Conservation (phyloP, 2,113 vertebrate genomes). For the Pantherophis guttatus region DNA sequence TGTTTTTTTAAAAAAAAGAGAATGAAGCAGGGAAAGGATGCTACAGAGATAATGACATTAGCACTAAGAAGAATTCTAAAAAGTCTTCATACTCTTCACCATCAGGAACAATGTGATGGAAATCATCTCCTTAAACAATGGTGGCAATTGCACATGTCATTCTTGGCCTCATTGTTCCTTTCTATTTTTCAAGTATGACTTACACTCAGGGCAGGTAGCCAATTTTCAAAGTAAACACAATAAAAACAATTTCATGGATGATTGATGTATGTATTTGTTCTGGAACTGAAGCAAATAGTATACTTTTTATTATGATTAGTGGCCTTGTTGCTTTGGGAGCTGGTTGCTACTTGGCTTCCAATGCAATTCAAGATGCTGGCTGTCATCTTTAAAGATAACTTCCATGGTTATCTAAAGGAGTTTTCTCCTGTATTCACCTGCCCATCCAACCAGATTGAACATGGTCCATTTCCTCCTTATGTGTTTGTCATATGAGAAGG, state of each 20-base stretch:
- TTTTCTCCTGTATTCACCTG: no score
- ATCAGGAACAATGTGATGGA: neutral
- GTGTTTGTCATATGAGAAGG: no score
- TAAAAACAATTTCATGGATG: conserved; percentile 12
- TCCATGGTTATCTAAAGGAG: neutral
- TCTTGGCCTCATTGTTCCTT: neutral
- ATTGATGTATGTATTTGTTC: neutral
- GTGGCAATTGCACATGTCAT: neutral
- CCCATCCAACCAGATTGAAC: no score
- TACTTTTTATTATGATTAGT: neutral
- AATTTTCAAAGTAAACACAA: conserved; percentile 12
- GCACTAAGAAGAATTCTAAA: neutral
- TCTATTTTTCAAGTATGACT: neutral
- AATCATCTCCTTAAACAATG: neutral
- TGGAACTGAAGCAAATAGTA: neutral
- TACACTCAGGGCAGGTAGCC: neutral
- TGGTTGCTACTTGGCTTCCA: neutral
- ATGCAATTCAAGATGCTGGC: neutral
- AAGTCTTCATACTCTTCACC: no score
- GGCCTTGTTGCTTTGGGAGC: neutral
- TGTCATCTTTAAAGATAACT: neutral
- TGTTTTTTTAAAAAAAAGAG: no score
- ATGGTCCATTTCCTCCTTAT: no score
- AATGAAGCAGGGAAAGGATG: neutral
- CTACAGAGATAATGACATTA: neutral